Evolutionary conservation across 2,113 vertebrate genomes (phyloP).

Genomic region (Serilophus lunatus): DNA sequence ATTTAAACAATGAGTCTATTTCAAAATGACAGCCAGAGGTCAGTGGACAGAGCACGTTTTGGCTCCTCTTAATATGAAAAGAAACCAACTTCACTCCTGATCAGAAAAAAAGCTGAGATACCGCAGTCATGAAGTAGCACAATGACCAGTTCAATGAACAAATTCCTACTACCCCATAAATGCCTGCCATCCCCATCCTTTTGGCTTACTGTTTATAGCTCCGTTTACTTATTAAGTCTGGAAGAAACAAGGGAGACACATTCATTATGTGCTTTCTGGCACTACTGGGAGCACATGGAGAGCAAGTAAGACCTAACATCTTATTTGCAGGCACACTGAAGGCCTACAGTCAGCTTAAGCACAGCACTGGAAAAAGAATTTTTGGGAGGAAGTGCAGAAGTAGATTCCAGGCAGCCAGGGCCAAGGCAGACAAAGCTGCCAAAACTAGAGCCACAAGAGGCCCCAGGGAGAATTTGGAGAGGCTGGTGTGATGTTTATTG

Average conservation of each 20-base stretch:
- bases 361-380: constrained; percentile 32
- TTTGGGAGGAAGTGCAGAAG: constrained; percentile 1
- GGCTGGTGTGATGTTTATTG: constrained; percentile 58
- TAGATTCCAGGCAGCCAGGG: constrained; percentile 37
- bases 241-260: constrained; percentile 47
- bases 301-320: constrained; percentile 30
- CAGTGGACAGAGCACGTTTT: not conserved
- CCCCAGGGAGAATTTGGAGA: constrained; percentile 25
- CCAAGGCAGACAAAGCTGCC: constrained; percentile 46
- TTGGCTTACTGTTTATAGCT: constrained; percentile 54
- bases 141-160: constrained; percentile 10
- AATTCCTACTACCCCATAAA: constrained; percentile 55
- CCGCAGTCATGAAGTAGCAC: constrained; percentile 15
- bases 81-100: not conserved
- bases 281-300: constrained; percentile 15
- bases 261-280: constrained; percentile 56
- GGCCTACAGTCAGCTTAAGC: not conserved
- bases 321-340: constrained; percentile 44
- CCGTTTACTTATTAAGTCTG: constrained; percentile 51
- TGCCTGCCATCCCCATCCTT: constrained; percentile 33
- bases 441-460: not conserved
- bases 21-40: not conserved
- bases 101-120: constrained; percentile 7
- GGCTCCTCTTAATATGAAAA: not conserved
- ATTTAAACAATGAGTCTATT: not conserved